These are phyloP conservation scores for Pammene fasciana DNA, from an alignment of 2,888 invertebrate species.

Conservation along the genomic window DNA sequence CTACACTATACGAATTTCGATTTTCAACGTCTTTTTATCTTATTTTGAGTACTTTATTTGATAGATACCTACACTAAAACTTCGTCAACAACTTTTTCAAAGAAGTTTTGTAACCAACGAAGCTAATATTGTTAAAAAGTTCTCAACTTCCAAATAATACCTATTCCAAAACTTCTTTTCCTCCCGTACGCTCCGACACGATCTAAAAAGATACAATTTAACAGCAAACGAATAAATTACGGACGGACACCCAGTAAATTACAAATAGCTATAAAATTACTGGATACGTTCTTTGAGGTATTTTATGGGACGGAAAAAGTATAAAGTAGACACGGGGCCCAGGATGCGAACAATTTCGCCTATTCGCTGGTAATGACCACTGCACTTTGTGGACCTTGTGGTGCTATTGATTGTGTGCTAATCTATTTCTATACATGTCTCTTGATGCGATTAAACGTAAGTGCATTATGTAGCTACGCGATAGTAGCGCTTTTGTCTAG, in stretches of 20 bases:
- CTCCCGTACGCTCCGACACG: background rate
- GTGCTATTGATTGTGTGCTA: constrained; percentile 25
- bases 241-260: constrained; percentile 36
- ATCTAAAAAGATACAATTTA: constrained; percentile 29
- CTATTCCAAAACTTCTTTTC: background rate
- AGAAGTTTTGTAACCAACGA: no score
- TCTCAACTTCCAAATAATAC: no score
- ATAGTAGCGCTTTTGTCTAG: background rate
- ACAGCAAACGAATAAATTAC: constrained; percentile 38
- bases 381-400: constrained; percentile 16
- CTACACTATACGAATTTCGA: no score
- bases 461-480: background rate
- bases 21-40: no score
- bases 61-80: no score
- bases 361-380: constrained; percentile 30
- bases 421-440: background rate
- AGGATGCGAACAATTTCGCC: constrained; percentile 35
- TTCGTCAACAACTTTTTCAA: no score
- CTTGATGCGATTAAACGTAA: background rate
- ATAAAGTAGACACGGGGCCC: constrained; percentile 20
- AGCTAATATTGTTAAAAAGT: no score
- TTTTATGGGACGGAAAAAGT: constrained; percentile 37
- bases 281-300: constrained; percentile 39
- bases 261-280: constrained; percentile 42
- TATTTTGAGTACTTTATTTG: no score